phyloP scores from a whole-genome alignment of 2,888 invertebrate genomes.

The Mystacides longicornis region DNA sequence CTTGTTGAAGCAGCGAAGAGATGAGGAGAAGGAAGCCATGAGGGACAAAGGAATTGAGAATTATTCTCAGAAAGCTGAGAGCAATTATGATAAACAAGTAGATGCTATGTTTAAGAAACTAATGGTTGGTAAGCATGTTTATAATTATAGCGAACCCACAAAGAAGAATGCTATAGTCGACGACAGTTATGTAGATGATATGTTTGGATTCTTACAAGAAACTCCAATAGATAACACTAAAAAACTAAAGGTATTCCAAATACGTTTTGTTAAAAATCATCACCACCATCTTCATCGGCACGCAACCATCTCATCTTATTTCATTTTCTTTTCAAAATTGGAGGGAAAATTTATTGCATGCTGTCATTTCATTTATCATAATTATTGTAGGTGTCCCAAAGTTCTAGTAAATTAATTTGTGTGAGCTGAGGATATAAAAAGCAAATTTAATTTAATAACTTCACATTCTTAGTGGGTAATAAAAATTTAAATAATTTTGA shows the following conservation, averaged over 20 bases:
- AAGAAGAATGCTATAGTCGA: conserved; percentile 44
- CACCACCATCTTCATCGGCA: no score
- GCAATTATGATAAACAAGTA: conserved; percentile 61
- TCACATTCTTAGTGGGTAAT: no score
- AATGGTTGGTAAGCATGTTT: conserved; percentile 45
- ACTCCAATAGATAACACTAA: conserved; percentile 29
- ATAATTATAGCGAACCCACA: conserved; percentile 32
- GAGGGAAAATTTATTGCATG: no score
- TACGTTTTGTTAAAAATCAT: no score
- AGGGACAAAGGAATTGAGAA: conserved; percentile 56
- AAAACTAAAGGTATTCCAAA: neutral
- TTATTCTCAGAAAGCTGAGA: conserved; percentile 60
- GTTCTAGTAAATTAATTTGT: no score
- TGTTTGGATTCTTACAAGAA: conserved; percentile 62
- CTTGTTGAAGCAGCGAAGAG: conserved; percentile 45
- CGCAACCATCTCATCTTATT: no score
- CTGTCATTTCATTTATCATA: no score
- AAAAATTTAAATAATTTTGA: no score
- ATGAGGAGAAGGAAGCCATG: conserved; percentile 53
- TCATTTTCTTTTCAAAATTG: no score
- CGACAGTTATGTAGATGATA: conserved; percentile 57
- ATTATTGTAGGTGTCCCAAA: no score
- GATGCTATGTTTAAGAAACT: conserved; percentile 41
- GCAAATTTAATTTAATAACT: no score
- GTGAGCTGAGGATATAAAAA: no score